Base-by-base conservation (phyloP, 2,888 invertebrate genomes). In the Tupiocoris notatus region DNA sequence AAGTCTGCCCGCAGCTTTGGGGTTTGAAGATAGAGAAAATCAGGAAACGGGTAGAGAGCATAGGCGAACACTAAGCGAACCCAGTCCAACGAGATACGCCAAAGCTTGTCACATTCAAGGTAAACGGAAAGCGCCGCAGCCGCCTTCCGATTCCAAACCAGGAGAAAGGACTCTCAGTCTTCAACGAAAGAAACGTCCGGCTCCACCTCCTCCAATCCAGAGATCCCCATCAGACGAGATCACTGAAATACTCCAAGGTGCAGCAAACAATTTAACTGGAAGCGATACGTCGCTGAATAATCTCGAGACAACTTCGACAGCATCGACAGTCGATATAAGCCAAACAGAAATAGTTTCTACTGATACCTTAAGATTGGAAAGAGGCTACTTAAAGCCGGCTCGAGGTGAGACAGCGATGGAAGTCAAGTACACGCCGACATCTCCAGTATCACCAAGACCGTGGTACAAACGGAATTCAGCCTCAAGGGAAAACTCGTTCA, bases 81-180 rank as follows among this genome's bases (percentile, higher is more conserved):
- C 86, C 17, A 86, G 88, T 20, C 66, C 65, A 21, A 62, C 68
- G 22, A 86, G 87, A 79, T 87, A 87, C 78, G 86, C 87, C 64
- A 87, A 87, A 86, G 88, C 75, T 9, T 83, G 86, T 22, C 90
- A 92, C 85, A 92, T 92, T 0, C 91, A 91, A 80, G 92, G 92
- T 22, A 92, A 92, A 83, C 84, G 92, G 67, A 88, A 88, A 81
- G 92, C 92, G 0, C 92, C 92, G 0, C 87, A 86, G 79, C 92
- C 92, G 2, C 92, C 91, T 0, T 82, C 22, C 16, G 54, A 73
- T 18, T 24, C 22, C 2, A 75, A 56, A 62, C 70, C 59, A 16
- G 57, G 58, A 24, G 70, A 78, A 22, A 64, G 64, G 16, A 75
- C 79, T n/a, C 58, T 73, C 16, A 79, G 77, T n/a, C 54, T 76